Evolutionary conservation across 1,140 invertebrate species (phyloP).

Genomic region (Ptiloglossa arizonensis): DNA sequence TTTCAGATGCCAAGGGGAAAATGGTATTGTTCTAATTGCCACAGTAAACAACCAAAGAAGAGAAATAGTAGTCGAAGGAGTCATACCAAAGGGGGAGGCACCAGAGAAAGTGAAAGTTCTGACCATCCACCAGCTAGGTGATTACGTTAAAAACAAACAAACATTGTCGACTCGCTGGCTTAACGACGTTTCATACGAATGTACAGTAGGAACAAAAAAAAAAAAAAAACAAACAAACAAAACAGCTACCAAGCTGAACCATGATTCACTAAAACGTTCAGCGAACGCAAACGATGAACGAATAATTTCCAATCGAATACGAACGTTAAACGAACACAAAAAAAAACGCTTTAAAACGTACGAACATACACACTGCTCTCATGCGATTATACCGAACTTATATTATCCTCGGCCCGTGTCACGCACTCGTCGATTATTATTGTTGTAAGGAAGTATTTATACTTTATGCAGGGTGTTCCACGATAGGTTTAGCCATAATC

Average conservation of each 20-base stretch:
- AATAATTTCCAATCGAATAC: conserved; percentile 64
- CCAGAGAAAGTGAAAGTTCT: conserved; percentile 82
- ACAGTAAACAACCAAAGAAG: conserved; percentile 90
- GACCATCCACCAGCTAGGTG: conserved; percentile 85
- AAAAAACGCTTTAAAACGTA: conserved; percentile 52
- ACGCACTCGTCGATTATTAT: conserved; percentile 52
- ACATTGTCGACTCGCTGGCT: conserved; percentile 74
- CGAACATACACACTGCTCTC: conserved; percentile 60
- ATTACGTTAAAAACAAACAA: conserved; percentile 80
- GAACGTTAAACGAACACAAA: conserved; percentile 52
- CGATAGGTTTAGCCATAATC: conserved; percentile 42
- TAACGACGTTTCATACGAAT: conserved; percentile 70
- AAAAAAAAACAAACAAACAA: background rate
- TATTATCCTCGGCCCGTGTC: conserved; percentile 56
- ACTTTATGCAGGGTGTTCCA: conserved; percentile 70
- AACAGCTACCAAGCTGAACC: conserved; percentile 8
- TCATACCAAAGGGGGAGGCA: conserved; percentile 77
- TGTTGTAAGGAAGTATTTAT: conserved; percentile 52
- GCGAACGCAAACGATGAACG: conserved; percentile 62
- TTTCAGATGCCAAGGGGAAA: conserved; percentile 90
- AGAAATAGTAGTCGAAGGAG: conserved; percentile 83
- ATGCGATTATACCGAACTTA: conserved; percentile 58
- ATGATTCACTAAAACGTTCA: conserved; percentile 62
- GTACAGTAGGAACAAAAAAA: conserved; percentile 53
- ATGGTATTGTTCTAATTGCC: conserved; percentile 92